Conservation (phyloP, 2,888 invertebrate species). For the Xestia sexstrigata region DNA sequence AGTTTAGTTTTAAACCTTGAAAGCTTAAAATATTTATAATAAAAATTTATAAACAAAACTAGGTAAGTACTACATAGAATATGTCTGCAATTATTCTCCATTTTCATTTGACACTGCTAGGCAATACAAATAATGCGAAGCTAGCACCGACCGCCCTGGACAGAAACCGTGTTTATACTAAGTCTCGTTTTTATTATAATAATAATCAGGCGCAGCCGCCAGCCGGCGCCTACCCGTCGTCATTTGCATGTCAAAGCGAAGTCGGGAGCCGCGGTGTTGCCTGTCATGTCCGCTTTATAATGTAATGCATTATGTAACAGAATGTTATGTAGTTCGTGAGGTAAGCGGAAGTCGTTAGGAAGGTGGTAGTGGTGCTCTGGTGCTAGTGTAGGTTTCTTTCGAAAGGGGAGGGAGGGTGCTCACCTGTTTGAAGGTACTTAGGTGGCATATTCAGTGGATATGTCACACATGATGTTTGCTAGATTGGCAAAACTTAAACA, state of each 20-base stretch:
- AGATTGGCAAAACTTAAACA: too few species aligned
- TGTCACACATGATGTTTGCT: not conserved
- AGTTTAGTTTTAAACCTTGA: too few species aligned
- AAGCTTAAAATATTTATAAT: too few species aligned
- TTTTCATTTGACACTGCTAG: not conserved
- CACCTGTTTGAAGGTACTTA: not conserved
- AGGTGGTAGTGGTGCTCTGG: not conserved
- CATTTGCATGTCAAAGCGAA: constrained; percentile 61
- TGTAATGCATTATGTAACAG: constrained; percentile 50
- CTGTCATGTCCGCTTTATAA: constrained; percentile 34
- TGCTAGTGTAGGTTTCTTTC: too few species aligned
- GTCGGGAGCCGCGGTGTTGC: not conserved
- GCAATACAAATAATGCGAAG: constrained; percentile 20
- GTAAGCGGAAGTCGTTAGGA: constrained; percentile 27
- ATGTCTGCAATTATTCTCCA: not conserved
- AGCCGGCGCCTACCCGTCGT: constrained; percentile 12
- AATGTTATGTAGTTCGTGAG: not conserved
- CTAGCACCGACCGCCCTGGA: constrained; percentile 30
- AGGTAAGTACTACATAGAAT: too few species aligned
- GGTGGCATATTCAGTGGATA: not conserved
- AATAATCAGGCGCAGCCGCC: constrained; percentile 45
- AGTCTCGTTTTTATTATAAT: constrained; percentile 54
- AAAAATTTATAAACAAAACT: too few species aligned
- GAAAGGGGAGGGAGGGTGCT: not conserved
- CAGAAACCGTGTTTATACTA: constrained; percentile 46